phyloP scores from a whole-genome alignment of 1,140 invertebrate genomes.

The Zaprionus camerounensis region DNA sequence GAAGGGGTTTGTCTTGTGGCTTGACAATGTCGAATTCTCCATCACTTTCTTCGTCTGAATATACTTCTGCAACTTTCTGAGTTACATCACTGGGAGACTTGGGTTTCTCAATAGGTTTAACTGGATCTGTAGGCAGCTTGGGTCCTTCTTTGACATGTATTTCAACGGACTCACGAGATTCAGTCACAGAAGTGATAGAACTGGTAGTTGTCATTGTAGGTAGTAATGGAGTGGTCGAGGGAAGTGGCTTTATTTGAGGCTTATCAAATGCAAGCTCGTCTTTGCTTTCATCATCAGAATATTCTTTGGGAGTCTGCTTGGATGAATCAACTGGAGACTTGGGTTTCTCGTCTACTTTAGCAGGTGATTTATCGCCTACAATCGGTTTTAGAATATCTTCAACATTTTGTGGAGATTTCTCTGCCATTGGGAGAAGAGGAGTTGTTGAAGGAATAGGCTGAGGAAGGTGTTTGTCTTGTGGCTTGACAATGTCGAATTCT shows the following conservation, averaged over 20 bases:
- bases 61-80: neutral
- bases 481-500: neutral
- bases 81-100: slow-evolving; percentile 10
- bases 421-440: neutral
- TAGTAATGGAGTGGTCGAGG: neutral
- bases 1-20: neutral
- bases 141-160: neutral
- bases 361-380: neutral
- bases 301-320: neutral
- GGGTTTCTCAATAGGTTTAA: neutral
- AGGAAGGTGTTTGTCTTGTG: neutral
- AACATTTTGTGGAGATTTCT: neutral
- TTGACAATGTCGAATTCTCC: neutral
- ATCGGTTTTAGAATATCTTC: neutral
- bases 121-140: neutral
- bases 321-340: neutral
- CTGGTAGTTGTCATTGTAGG: neutral
- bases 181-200: neutral
- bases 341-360: neutral
- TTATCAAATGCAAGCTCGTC: neutral
- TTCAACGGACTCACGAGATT: neutral
- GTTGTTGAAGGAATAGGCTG: slow-evolving; percentile 2
- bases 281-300: neutral
- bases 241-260: neutral
- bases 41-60: slow-evolving; percentile 17